phyloP scores from a whole-genome alignment of 2,888 invertebrate genomes.

The Linyphia triangularis region DNA sequence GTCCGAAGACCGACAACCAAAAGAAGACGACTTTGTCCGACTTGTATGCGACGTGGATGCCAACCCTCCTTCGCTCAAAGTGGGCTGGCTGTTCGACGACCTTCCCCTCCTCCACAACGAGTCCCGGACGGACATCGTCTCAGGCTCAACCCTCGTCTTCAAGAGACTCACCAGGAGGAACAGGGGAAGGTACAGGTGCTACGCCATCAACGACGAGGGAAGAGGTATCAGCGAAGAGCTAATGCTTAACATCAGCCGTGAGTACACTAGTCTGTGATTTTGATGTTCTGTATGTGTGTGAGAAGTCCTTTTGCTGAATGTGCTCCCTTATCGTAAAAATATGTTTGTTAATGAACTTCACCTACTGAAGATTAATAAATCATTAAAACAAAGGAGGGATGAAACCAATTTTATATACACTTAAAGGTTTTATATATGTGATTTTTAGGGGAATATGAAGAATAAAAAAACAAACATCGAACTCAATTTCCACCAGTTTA shows the following conservation, averaged over 20 bases:
- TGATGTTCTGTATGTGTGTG: too few species aligned
- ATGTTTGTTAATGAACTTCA: too few species aligned
- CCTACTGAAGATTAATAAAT: too few species aligned
- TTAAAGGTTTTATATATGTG: too few species aligned
- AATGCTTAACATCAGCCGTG: constrained; percentile 63
- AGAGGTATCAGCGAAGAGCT: constrained; percentile 67
- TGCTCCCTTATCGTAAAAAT: too few species aligned
- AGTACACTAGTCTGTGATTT: constrained; percentile 3
- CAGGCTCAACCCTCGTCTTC: constrained; percentile 63
- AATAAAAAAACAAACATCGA: too few species aligned
- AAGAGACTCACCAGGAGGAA: constrained; percentile 58
- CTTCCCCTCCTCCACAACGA: constrained; percentile 62
- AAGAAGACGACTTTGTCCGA: constrained; percentile 64
- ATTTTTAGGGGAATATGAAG: too few species aligned
- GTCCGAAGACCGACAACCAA: constrained; percentile 46
- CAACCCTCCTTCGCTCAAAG: constrained; percentile 49
- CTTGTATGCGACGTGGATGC: constrained; percentile 64
- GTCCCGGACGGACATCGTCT: constrained; percentile 49
- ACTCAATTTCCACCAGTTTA: too few species aligned
- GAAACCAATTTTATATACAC: too few species aligned
- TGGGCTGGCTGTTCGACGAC: constrained; percentile 70
- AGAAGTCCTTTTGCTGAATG: too few species aligned
- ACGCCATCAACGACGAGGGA: constrained; percentile 70
- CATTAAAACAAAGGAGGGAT: too few species aligned
- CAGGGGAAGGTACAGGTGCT: constrained; percentile 66